These are phyloP conservation scores for Anagrus nilaparvatae DNA, from an alignment of 1,140 invertebrate species.

Conservation along the genomic window DNA sequence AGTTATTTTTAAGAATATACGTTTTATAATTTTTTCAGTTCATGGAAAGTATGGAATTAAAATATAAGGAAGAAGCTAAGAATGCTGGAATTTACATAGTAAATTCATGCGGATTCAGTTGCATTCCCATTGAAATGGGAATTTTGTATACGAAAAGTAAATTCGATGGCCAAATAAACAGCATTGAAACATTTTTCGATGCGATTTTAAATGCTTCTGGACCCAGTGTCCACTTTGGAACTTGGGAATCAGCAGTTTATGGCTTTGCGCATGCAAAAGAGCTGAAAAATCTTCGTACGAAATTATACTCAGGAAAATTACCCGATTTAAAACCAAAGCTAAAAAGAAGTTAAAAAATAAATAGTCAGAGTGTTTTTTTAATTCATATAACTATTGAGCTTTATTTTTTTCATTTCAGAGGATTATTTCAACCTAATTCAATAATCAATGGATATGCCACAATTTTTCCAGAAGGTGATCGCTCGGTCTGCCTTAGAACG, in stretches of 20 bases:
- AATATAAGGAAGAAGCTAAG: slow-evolving; percentile 64
- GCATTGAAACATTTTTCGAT: slow-evolving; percentile 59
- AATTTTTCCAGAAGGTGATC: slow-evolving; percentile 71
- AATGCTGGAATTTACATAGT: slow-evolving; percentile 69
- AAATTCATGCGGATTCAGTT: slow-evolving; percentile 81
- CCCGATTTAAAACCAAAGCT: slow-evolving; percentile 51
- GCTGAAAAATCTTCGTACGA: slow-evolving; percentile 46
- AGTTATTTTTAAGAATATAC: too few relatives aligned
- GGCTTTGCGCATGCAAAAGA: slow-evolving; percentile 53
- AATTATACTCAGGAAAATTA: slow-evolving; percentile 52
- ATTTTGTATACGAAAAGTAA: slow-evolving; percentile 59
- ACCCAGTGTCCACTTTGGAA: slow-evolving; percentile 55
- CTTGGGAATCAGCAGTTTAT: slow-evolving; percentile 69
- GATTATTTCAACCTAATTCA: slow-evolving; percentile 31
- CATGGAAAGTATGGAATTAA: slow-evolving; percentile 72
- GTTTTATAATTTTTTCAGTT: too few relatives aligned
- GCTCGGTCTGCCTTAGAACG: slow-evolving; percentile 62
- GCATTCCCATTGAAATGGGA: slow-evolving; percentile 77
- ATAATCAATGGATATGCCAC: slow-evolving; percentile 54
- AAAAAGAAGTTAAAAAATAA: slow-evolving; percentile 32
- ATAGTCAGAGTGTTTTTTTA: too few relatives aligned
- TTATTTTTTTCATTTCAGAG: background rate
- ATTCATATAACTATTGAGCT: background rate
- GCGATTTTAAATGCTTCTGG: slow-evolving; percentile 24
- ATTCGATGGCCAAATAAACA: slow-evolving; percentile 59